These are phyloP conservation scores for Heterodera schachtii DNA, from an alignment of 1,140 invertebrate genomes.

Conservation along the genomic window DNA sequence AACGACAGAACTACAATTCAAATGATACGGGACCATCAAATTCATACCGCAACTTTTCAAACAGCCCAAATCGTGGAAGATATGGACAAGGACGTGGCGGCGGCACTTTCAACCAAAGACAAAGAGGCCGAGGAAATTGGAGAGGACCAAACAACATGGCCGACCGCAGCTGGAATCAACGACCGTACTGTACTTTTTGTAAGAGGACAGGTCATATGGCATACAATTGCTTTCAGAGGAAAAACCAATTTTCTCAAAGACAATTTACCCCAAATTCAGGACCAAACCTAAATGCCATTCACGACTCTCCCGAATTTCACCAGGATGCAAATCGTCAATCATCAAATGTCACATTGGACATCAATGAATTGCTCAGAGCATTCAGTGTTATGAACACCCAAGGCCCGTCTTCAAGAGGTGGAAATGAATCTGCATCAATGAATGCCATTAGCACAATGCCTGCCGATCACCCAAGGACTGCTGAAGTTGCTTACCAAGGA, in stretches of 20 bases:
- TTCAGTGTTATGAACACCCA: not conserved
- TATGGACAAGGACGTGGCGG: not conserved
- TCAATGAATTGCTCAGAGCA: slow-evolving; percentile 3
- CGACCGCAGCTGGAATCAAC: slow-evolving; percentile 5
- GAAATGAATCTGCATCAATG: slow-evolving; percentile 2
- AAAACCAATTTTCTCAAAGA: not conserved
- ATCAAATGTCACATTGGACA: slow-evolving; percentile 6
- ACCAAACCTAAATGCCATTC: not conserved
- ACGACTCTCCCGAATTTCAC: not conserved
- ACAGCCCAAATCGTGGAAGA: not conserved
- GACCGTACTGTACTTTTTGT: not conserved
- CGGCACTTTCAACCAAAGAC: not conserved
- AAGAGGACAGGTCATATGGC: slow-evolving; percentile 14
- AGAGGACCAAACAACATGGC: not conserved
- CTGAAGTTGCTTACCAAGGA: not conserved
- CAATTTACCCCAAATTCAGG: not conserved
- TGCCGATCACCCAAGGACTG: not conserved
- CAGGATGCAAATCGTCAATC: not conserved
- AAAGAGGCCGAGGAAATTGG: not conserved
- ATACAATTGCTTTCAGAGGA: slow-evolving; percentile 2
- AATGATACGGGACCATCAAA: not conserved
- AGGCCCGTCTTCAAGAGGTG: not conserved
- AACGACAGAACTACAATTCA: not conserved
- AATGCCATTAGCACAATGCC: not conserved
- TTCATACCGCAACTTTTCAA: not conserved